Base-by-base conservation (phyloP, 2,888 invertebrate genomes). In the Cosmorhoe ocellata region DNA sequence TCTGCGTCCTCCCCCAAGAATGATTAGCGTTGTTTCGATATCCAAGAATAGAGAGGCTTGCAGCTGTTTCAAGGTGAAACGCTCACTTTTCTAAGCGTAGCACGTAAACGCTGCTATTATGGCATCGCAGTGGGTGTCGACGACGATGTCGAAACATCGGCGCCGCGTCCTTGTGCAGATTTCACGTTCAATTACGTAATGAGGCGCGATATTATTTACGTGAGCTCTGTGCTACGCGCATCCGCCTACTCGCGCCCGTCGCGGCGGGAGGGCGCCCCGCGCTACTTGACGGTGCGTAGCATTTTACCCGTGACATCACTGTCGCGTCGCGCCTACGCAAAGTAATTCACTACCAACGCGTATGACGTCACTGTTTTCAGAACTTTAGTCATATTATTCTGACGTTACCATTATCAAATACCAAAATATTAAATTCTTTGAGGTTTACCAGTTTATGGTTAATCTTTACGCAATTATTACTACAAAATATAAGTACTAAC, bases 1-100 rank as follows among this genome's bases (percentile, higher is more conserved):
- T 78, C 58, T 61, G 66, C 64, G 70, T 68, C 67, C 69, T 70
- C 76, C 77, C 79, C 73, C 64, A 59, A 79, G 74, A 72, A 71
- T 71, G 79, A 78, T 77, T 79, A 76, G 74, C 71, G 74, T 73
- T 77, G 78, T 84, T 84, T 80, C 76, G 70, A 79, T 80, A 78
- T 72, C 77, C 74, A 80, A 81, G 79, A 84, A 81, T 84, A 84
- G 84, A 86, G 80, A 81, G 82, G 82, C 75, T 78, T 74, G 71
- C 74, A 76, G 71, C 75, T 74, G 74, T 79, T 74, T 79, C 87
- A 87, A 89, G 89, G 87, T 82, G 72, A 87, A 80, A 82, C 86
- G 85, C 80, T 87, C 84, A 83, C 87, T 87, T 84, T 79, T 84
- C 86, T 85, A 84, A 86, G 74, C 83, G 74, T 78, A 74, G 78